These are phyloP conservation scores for Nephila pilipes DNA, from an alignment of 1,140 invertebrate species.

Conservation along the genomic window DNA sequence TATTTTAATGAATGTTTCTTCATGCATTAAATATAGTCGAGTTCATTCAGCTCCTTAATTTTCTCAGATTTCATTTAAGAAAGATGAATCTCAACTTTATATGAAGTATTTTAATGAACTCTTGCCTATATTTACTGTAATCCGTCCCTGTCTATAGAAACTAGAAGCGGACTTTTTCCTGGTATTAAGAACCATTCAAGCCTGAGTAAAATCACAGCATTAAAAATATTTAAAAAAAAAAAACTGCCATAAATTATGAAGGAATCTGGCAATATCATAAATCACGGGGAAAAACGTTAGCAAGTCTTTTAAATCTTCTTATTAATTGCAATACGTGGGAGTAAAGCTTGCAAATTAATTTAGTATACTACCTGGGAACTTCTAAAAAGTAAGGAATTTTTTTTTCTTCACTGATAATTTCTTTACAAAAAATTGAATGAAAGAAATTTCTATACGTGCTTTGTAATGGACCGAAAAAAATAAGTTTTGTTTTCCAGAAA, in stretches of 20 bases:
- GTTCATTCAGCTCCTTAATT: background rate
- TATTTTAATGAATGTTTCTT: background rate
- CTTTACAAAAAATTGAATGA: background rate
- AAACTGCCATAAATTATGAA: background rate
- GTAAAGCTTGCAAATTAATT: background rate
- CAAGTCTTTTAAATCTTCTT: slow-evolving; percentile 1
- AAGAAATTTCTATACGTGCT: background rate
- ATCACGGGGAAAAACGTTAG: background rate
- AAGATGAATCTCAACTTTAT: background rate
- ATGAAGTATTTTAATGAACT: background rate
- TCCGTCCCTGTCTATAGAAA: background rate
- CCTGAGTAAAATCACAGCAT: background rate
- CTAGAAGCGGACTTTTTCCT: background rate
- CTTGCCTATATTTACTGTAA: background rate
- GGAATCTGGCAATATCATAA: slow-evolving; percentile 3
- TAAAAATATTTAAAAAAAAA: too few relatives aligned
- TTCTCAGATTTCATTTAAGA: background rate
- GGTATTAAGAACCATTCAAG: background rate
- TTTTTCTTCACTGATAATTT: background rate
- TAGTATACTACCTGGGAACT: background rate
- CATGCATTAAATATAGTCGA: background rate
- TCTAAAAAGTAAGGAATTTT: background rate
- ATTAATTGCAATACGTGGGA: background rate
- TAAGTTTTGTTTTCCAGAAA: background rate
- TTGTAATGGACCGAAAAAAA: background rate